A percentile compares a stretch with the other conserved stretches of the same genome.
phyloP scores from a whole-genome alignment of 2,888 invertebrate genomes.

The Limenitis camilla region DNA sequence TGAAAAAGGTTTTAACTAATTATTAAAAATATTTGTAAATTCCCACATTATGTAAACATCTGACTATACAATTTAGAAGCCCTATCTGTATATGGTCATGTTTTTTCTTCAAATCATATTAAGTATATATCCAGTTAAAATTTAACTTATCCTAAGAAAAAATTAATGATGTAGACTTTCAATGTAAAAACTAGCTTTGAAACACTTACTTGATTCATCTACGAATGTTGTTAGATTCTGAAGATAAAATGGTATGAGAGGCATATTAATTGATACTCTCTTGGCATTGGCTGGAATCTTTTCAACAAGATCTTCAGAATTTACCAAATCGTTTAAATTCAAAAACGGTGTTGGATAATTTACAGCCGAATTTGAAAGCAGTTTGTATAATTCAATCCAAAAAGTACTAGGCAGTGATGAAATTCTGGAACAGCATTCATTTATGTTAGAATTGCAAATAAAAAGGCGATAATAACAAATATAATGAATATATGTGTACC shows the following conservation, averaged over 20 bases:
- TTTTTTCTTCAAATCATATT: too few species aligned
- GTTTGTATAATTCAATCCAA: slow-evolving; percentile 57
- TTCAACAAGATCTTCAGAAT: slow-evolving; percentile 33
- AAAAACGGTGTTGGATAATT: slow-evolving; percentile 48
- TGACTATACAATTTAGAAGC: too few species aligned
- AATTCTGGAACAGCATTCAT: slow-evolving; percentile 35
- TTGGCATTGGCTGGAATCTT: slow-evolving; percentile 41
- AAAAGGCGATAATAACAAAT: too few species aligned
- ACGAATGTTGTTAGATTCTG: slow-evolving; percentile 46
- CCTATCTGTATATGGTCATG: too few species aligned
- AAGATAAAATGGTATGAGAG: slow-evolving; percentile 52
- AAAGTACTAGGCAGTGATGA: slow-evolving; percentile 48
- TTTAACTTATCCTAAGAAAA: not conserved
- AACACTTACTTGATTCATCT: slow-evolving; percentile 34
- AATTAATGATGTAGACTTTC: not conserved
- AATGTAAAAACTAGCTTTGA: not conserved
- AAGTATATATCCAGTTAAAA: not conserved
- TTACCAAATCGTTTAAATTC: slow-evolving; percentile 24
- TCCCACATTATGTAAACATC: too few species aligned
- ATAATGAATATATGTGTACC: slow-evolving; percentile 32
- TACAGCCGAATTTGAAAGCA: slow-evolving; percentile 45
- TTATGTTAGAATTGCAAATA: not conserved
- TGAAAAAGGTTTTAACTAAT: slow-evolving; percentile 30
- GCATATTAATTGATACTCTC: slow-evolving; percentile 47
- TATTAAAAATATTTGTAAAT: too few species aligned